These are phyloP conservation scores for Semnopithecus entellus DNA, from an alignment of 2,113 vertebrate genomes.

Conservation along the genomic window DNA sequence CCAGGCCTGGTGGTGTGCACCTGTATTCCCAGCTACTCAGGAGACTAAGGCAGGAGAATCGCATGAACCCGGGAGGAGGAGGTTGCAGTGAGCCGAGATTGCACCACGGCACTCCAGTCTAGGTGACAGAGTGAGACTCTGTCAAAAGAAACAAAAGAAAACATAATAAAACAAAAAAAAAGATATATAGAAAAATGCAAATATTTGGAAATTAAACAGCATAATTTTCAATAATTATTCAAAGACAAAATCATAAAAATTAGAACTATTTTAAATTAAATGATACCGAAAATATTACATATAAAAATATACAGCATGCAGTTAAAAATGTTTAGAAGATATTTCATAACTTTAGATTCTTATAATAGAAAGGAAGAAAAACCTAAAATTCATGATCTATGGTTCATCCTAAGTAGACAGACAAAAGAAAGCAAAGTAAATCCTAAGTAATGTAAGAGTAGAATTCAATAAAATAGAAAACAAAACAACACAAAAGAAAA, in stretches of 20 bases:
- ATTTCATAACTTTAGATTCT: not conserved
- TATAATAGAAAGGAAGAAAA: not conserved
- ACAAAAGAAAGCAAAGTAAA: not conserved
- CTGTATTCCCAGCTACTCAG: too few species aligned
- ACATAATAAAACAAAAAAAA: too few species aligned
- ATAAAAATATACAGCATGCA: not conserved
- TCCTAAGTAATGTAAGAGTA: not conserved
- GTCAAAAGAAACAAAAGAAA: too few species aligned
- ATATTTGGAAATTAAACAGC: not conserved
- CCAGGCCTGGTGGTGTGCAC: too few species aligned
- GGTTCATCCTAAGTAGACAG: not conserved
- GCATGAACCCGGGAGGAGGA: too few species aligned
- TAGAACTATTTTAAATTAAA: not conserved
- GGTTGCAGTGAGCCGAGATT: too few species aligned
- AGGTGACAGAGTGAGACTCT: too few species aligned
- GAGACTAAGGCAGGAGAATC: too few species aligned
- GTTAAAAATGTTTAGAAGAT: not conserved
- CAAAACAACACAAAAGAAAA: not conserved
- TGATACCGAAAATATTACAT: not conserved
- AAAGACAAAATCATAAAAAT: not conserved
- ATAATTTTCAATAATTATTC: not conserved
- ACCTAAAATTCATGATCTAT: not conserved
- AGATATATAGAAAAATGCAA: too few species aligned
- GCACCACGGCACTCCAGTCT: too few species aligned
- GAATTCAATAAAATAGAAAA: not conserved